Base-by-base conservation (phyloP, 2,797 vertebrate species). In the Chelidonichthys spinosus region DNA sequence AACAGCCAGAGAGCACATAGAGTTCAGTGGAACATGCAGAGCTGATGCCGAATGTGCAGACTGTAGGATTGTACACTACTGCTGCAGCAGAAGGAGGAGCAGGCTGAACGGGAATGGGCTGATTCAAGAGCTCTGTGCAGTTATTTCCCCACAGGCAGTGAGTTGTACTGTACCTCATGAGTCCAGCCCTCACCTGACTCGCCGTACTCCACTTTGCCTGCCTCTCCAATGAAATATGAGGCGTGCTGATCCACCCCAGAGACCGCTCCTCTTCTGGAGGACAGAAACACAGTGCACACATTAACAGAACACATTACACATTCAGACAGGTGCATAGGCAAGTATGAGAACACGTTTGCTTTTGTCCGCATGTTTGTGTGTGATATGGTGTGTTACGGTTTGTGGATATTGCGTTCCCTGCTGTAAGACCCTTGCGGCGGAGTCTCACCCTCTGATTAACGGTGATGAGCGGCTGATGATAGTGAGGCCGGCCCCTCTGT, bases 71-170 rank as follows among this genome's bases (percentile, higher is more conserved):
- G 32, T 50, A 69, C 52, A 43, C 17, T 54, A 67, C 52, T 18
- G 55, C 53, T 71, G 78, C 39, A 61, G 70, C 75, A 69, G 69
- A 32, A 14, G 70, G 49, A 68, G 68, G 49, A 64, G 39, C 75
- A 71, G 56, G 72, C 69, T 67, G 74, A 74, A 78, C 89, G 88
- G 25, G 25, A 87, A 87, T 82, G 74, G 75, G 69, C 69, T 79
- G 75, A 84, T 76, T 85, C 76, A 81, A 81, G 69, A 84, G 78
- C 75, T 63, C 63, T 32, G 60, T 60, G 67, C 66, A 36, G 62
- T 84, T 84, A 88, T 91, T 90, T 82, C 84, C 86, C 89, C 72
- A 82, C 71, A 79, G 86, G 87, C 84, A 17, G 39, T 4, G 11
- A 75, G 83, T 78, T 77, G 68, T 74, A 69, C 78, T 77, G 67